Conservation (phyloP, 2,113 vertebrate genomes). For the Ivindomyrus marchei region DNA sequence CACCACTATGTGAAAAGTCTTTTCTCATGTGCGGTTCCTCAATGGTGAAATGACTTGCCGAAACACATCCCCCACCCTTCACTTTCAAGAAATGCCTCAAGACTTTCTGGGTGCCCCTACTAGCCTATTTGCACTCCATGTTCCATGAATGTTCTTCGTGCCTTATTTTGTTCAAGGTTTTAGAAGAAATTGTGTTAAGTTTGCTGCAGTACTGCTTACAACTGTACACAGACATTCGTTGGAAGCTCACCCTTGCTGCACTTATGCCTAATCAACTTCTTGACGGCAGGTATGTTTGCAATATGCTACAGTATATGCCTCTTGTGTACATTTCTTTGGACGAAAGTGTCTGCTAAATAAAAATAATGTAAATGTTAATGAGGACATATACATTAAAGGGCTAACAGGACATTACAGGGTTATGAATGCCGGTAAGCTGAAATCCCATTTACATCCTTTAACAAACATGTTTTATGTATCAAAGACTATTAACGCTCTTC, state of each 20-base stretch:
- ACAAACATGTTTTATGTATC: neutral
- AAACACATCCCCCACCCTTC: neutral
- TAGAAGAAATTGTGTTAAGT: neutral
- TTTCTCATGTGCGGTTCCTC: neutral
- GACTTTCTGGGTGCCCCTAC: neutral
- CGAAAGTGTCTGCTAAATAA: neutral
- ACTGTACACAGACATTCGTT: neutral
- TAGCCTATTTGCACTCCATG: neutral
- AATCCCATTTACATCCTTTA: neutral
- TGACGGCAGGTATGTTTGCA: neutral
- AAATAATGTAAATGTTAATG: neutral
- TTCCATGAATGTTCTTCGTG: neutral
- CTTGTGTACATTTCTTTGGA: neutral
- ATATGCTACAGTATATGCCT: neutral
- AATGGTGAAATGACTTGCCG: neutral
- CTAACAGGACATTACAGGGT: neutral
- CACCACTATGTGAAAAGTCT: neutral
- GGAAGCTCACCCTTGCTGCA: neutral
- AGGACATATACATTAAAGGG: neutral
- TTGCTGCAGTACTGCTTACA: neutral
- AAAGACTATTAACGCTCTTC: neutral
- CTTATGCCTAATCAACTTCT: neutral
- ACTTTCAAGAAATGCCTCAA: neutral
- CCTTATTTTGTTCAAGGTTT: neutral
- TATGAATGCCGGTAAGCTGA: neutral